Evolutionary conservation across 2,113 vertebrate genomes (phyloP), one percentile per base, ranked within the genome.

Genomic region (Nesogale talazaci): DNA sequence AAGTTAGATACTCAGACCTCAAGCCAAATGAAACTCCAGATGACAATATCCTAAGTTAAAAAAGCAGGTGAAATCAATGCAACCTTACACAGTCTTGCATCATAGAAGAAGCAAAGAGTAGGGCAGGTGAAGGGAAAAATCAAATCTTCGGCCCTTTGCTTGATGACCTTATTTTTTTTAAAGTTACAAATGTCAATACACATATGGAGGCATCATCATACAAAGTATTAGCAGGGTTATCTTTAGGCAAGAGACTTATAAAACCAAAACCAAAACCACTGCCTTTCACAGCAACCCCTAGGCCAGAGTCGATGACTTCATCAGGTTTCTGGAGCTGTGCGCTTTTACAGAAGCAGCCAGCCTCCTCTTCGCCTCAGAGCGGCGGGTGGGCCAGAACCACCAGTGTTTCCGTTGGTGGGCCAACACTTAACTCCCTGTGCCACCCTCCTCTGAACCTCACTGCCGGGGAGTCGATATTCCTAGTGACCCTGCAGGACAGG

Each of bases 151-250:
- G 40, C 57, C 12, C 23, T 20, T 20, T 78, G 57, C 77, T 40
- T 56, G 22, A 22, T 82, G 52, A 61, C 20, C 29, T 23, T 78
- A 65, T 52, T 52, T 52, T 52, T 52, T 52, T 52, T 52, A 52
- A 52, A 52, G 46, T 52, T 52, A 52, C 46, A 61, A 7, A 61
- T 61, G 59, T 4, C 5, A 61, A 61, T 20, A 70, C 22, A 91
- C 69, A 85, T 27, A 38, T 59, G 14, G 76, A 36, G 20, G 36
- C 38, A 77, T 81, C 25, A 87, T 8, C 57, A 77, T 0, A 6
- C 11, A 72, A 81, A 57, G 74, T 52, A 23, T 56, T 92, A 85
- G 91, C 69, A 83, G 15, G 75, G 27, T 77, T 77, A 77, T 52
- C 75, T 17, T 42, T 31, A 77, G 63, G 34, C 38, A 46, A 59